Percentiles rank a stretch among this genome's conserved stretches.
These are phyloP conservation scores for Mormyrus proboscirostris DNA, from an alignment of 2,797 vertebrate genomes.

Conservation along the genomic window DNA sequence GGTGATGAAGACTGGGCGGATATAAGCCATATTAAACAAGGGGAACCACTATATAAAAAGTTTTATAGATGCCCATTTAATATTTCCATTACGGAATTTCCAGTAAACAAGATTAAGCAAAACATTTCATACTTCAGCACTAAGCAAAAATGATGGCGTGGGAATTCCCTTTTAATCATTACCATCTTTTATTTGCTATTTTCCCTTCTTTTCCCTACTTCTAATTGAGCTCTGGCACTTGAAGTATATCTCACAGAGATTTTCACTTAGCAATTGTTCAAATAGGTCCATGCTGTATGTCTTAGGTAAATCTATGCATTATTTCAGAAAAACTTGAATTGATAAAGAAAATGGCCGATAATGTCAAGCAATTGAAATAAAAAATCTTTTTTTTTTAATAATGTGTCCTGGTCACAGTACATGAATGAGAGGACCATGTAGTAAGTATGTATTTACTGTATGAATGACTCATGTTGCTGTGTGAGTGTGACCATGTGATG, in stretches of 20 bases:
- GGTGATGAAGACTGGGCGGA: constrained; percentile 56
- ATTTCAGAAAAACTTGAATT: neutral
- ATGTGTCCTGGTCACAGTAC: neutral
- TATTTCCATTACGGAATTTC: constrained; percentile 48
- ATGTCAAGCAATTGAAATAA: neutral
- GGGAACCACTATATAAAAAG: constrained; percentile 40
- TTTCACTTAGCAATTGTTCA: neutral
- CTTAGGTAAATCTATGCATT: neutral
- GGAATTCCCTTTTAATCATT: neutral
- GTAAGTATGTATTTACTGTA: neutral
- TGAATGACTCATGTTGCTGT: neutral
- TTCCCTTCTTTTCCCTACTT: neutral
- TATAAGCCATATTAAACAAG: constrained; percentile 11
- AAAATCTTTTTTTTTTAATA: neutral
- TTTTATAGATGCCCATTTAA: constrained; percentile 36
- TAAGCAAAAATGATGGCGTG: constrained; percentile 20
- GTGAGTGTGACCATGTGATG: neutral
- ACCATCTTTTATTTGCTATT: neutral
- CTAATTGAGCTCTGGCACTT: neutral
- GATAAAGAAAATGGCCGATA: neutral
- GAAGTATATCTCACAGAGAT: neutral
- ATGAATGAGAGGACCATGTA: neutral
- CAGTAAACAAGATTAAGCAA: constrained; percentile 39
- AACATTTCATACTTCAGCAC: constrained; percentile 21
- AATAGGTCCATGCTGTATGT: neutral